Evolutionary conservation across 2,113 vertebrate genomes (phyloP).

Genomic region (Scalopus aquaticus): DNA sequence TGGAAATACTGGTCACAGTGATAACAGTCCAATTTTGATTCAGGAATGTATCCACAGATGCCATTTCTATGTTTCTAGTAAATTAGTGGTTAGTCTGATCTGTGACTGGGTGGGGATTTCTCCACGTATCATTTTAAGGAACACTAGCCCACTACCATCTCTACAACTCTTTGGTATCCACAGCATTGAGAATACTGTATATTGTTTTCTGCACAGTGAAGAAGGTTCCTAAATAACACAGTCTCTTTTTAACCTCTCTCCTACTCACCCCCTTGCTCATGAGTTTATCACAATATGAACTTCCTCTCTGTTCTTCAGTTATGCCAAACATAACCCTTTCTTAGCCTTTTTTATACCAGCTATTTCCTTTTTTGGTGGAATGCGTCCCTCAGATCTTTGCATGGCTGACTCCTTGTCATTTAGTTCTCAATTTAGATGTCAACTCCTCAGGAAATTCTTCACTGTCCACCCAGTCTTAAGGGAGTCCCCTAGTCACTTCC

Average conservation of each 20-base stretch:
- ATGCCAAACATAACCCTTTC: background rate
- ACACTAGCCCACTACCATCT: background rate
- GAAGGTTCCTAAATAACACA: no score
- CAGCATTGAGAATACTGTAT: background rate
- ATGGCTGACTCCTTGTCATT: conserved; percentile 16
- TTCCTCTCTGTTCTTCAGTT: background rate
- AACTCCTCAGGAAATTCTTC: conserved; percentile 21
- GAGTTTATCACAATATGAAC: background rate
- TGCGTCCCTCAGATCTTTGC: background rate
- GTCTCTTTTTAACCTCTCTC: no score
- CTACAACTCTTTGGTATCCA: background rate
- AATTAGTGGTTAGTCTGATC: background rate
- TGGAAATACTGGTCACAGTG: background rate
- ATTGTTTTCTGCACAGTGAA: background rate
- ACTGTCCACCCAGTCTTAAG: background rate
- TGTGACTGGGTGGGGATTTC: background rate
- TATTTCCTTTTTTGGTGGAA: background rate
- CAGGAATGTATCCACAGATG: background rate
- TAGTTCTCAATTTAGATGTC: conserved; percentile 23
- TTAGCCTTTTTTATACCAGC: background rate
- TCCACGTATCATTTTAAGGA: background rate
- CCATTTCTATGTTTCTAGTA: background rate
- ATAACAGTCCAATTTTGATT: background rate
- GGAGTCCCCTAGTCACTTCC: background rate
- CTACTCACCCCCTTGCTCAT: background rate